Percentiles rank a stretch among this genome's conserved stretches.
phyloP scores from a whole-genome alignment of 2,888 invertebrate genomes.

The Epirrhoe alternata region DNA sequence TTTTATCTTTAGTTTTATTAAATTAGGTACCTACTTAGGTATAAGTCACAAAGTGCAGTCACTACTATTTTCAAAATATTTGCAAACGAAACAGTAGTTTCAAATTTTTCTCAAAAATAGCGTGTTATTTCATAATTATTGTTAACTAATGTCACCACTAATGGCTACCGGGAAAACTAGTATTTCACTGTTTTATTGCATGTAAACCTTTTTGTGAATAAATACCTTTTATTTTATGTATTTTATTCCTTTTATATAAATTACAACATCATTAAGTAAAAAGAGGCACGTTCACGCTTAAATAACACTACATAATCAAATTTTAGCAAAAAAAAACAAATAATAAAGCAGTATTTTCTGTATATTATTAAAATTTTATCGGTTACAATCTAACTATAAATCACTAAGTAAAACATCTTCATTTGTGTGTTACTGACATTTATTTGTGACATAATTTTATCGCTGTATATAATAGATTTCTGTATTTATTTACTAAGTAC shows the following conservation, averaged over 20 bases:
- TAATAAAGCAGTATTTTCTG: background rate
- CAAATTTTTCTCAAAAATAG: constrained; percentile 17
- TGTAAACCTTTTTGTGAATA: too few relatives aligned
- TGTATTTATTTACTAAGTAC: background rate
- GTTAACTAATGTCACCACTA: background rate
- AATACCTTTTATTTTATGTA: too few relatives aligned
- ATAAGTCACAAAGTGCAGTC: constrained; percentile 2
- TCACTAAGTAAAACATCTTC: background rate
- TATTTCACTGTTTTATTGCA: background rate
- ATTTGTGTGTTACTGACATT: background rate
- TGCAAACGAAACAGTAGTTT: constrained; percentile 11
- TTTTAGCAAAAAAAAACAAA: background rate
- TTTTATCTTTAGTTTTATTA: too few relatives aligned
- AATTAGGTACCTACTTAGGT: too few relatives aligned
- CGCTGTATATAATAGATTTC: background rate
- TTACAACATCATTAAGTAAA: background rate
- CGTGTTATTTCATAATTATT: background rate
- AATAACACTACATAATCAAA: background rate
- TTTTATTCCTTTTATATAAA: background rate
- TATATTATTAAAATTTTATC: background rate
- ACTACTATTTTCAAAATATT: constrained; percentile 11
- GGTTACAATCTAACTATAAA: background rate
- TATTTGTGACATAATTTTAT: background rate
- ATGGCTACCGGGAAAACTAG: background rate
- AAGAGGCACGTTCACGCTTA: background rate